Base-by-base conservation (phyloP, 2,113 vertebrate genomes). In the Agelaius phoeniceus region DNA sequence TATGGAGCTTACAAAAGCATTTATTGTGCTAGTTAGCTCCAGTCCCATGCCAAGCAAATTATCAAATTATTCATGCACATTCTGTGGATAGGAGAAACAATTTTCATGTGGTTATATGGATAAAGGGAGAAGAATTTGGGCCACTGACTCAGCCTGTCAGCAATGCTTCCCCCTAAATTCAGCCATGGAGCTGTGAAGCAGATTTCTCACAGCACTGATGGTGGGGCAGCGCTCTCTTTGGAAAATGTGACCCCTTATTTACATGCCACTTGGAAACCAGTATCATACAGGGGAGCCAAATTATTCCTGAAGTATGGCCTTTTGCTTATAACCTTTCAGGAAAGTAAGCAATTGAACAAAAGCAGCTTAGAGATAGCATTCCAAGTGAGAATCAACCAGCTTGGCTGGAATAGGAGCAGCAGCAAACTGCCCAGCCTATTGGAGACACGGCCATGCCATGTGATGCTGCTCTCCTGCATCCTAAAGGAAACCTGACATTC, bases 21-120 rank as follows among this genome's bases (percentile, higher is more conserved):
- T 90, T 96, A 92, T 86, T 94, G 85, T 94, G 83, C 90, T 95
- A 96, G 95, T 73, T 84, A 90, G 83, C 73, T 84, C 65, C 88
- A 94, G 69, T 89, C 41, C 69, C 80, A 93, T 89, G 94, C 94
- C 92, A 96, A 96, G 94, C 83, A 90, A 96, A 96, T 97, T 96
- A 95, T 97, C 83, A 90, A 96, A 96, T 97, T 96, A 95, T 97
- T 76, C 83, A 95, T 96, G 96, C 90, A 90, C 73, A 62, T 84
- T 93, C 73, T 94, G 96, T 89, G 96, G 92, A 96, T 78, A 93
- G 88, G 80, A 94, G 92, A 74, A 88, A 95, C 65, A 76, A 82
- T 93, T 96, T 97, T 97, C 61, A 93, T 97, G 96, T 96, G 96
- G 96, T 96, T 95, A 82, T 59, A 89, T 87, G 93, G 91, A 93